A percentile compares a stretch with the other conserved stretches of the same genome.
Conservation (phyloP, 2,888 invertebrate genomes). For the Sinopyrophorus schimmeli region DNA sequence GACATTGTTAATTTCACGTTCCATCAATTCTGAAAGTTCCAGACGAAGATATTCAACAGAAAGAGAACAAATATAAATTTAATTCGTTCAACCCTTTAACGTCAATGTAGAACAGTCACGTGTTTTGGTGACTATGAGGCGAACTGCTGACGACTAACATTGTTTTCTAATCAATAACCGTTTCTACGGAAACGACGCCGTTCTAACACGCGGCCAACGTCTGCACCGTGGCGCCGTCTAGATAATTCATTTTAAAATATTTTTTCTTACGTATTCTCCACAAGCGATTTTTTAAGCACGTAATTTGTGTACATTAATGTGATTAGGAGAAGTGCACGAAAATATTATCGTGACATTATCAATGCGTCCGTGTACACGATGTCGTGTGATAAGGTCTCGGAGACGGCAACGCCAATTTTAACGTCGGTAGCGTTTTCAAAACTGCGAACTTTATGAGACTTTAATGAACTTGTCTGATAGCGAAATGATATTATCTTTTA, state of each 20-base stretch:
- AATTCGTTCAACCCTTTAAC: constrained; percentile 4
- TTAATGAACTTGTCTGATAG: constrained; percentile 48
- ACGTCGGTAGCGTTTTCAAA: constrained; percentile 42
- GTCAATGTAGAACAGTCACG: constrained; percentile 35
- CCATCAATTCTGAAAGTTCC: no score
- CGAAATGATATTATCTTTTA: constrained; percentile 38
- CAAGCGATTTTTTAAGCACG: not conserved
- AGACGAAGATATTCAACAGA: no score
- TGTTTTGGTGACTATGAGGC: constrained; percentile 38
- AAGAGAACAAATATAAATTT: not conserved
- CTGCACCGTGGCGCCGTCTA: constrained; percentile 49
- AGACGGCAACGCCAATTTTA: constrained; percentile 47
- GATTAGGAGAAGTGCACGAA: constrained; percentile 7
- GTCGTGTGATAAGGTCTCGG: constrained; percentile 46
- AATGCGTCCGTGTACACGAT: no score
- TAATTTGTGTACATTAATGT: constrained; percentile 2
- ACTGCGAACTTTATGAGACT: constrained; percentile 47
- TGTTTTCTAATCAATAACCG: constrained; percentile 49
- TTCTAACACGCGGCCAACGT: constrained; percentile 48
- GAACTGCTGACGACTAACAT: constrained; percentile 44
- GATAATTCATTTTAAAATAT: constrained; percentile 8
- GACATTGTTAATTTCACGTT: no score
- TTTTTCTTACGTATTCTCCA: not conserved
- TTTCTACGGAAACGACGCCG: constrained; percentile 48
- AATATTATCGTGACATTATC: constrained; percentile 10